Evolutionary conservation across 2,888 invertebrate genomes (phyloP), one percentile per base, ranked within the genome.

Genomic region (Sicus ferrugineus): DNA sequence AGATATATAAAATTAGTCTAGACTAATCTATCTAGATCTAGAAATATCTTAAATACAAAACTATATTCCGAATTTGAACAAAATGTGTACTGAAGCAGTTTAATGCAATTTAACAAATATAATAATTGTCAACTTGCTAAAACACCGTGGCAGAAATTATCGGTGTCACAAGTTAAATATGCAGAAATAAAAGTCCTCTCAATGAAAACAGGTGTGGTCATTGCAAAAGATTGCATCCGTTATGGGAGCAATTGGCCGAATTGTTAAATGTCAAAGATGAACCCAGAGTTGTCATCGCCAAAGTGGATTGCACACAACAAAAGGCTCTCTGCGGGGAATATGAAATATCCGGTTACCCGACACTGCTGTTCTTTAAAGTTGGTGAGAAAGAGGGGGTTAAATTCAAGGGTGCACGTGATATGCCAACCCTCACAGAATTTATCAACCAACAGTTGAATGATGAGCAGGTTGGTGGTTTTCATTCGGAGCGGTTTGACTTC

Each of bases 181-280:
- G n/a, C n/a, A n/a, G n/a, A n/a, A n/a, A n/a, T n/a, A n/a, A n/a
- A n/a, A n/a, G n/a, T n/a, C n/a, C n/a, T 34, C 34, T 19, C n/a
- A n/a, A n/a, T n/a, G n/a, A n/a, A n/a, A 3, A 26, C 71, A 94
- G 96, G 95, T 95, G 95, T 80, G 92, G 92, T 0, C 93, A 95
- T 81, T 95, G 95, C 82, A 92, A 92, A 83, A 90, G 89, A 79
- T 84, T 96, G 76, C 93, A 94, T 3, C 94, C 95, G 6, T 87
- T 90, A 0, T 97, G 96, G 96, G 91, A 94, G 52, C 89, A 93
- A 73, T 85, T 97, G 56, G 96, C 93, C 0, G 88, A 90, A 67
- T 89, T 90, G 50, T 90, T 92, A 79, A 89, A 90, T 63, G 78
- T 82, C 56, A 88, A 89, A 76, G 91, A 92, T 75, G 87, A 89